Base-by-base conservation (phyloP, 2,797 vertebrate genomes). In the Spinus olivaceus region DNA sequence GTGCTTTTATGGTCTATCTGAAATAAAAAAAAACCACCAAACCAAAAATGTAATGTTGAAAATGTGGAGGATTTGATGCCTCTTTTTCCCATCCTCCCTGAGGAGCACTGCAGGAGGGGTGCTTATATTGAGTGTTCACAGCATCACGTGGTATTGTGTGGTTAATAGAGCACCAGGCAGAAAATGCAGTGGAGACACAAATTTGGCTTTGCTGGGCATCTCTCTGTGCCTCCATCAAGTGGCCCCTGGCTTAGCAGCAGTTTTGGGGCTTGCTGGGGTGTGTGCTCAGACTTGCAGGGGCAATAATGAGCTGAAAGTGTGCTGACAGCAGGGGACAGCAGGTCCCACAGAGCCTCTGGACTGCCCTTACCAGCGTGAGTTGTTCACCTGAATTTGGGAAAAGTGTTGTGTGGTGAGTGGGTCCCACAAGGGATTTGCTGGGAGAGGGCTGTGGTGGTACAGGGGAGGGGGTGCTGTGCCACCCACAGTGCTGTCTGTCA, bases 91-190 rank as follows among this genome's bases (percentile, higher is more conserved):
- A 0, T 76, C 28, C 10, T 79, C 65, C 60, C 64, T 3, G 23
- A 44, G 42, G 47, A 76, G 16, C 0, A 0, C 51, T 2, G 9
- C 30, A 32, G 69, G 78, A 71, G 30, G 20, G 37, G 6, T 50
- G 50, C 59, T 86, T 33, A 6, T 50, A 35, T 33, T 51, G 59
- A 25, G 10, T 60, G 65, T 83, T 82, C 13, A 2, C 46, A 63
- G 41, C 2, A 1, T 25, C 16, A 3, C 3, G 8, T 9, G 1
- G 77, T 80, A 12, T 5, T 1, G 0, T 15, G 54, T 30, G n/a
- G 30, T 54, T 77, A 30, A 51, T 13, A 18, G 63, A 73, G 41
- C 54, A 16, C 47, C 47, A 39, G 77, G 21, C 44, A 81, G 33
- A 12, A 81, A 79, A 67, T 2, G 20, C 1, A 0, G 20, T n/a